phyloP scores from a whole-genome alignment of 2,797 vertebrate genomes.

The Momotus momota region DNA sequence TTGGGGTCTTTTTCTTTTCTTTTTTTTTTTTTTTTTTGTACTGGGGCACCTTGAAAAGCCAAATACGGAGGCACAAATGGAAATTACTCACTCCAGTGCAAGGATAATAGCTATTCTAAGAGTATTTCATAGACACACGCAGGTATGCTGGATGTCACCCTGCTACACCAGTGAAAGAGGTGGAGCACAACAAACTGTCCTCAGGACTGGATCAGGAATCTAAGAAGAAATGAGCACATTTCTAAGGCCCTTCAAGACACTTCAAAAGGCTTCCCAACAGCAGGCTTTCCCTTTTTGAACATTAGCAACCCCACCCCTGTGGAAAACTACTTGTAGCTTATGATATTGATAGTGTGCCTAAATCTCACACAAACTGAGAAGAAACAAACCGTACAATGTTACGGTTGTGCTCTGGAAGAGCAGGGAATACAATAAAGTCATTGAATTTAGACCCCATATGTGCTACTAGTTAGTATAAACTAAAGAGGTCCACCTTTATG shows the following conservation, averaged over 20 bases:
- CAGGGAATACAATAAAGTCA: neutral
- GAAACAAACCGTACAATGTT: neutral
- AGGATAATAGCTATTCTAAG: neutral
- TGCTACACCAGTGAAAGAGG: neutral
- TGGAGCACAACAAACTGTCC: neutral
- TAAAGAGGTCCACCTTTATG: neutral
- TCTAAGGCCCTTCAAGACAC: neutral
- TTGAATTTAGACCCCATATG: neutral
- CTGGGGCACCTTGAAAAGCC: neutral
- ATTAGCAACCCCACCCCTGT: neutral
- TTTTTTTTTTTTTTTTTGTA: neutral
- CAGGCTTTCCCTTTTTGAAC: neutral
- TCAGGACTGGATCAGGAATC: neutral
- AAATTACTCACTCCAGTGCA: neutral
- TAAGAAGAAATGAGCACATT: neutral
- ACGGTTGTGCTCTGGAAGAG: neutral
- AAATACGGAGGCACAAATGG: neutral
- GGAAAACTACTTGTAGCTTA: slow-evolving; percentile 24
- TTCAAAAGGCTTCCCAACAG: slow-evolving; percentile 29
- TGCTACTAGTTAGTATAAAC: neutral
- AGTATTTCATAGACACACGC: neutral
- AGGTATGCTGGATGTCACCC: neutral
- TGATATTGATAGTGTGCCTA: neutral
- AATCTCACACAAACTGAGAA: neutral
- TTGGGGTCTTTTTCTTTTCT: neutral